Conservation (phyloP, 2,113 vertebrate species). For the Turdus rufiventris region DNA sequence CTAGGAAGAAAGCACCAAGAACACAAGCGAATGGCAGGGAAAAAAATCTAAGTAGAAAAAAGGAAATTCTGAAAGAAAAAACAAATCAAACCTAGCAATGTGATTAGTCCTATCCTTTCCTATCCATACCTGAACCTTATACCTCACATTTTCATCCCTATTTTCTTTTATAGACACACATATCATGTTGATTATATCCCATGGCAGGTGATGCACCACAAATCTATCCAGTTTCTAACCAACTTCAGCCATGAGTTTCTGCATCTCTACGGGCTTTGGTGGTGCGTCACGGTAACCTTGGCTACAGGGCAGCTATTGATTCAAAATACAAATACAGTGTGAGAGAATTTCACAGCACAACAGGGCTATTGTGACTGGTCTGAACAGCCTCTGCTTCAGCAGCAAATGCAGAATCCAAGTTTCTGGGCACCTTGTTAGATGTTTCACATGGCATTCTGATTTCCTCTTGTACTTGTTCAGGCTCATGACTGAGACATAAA, state of each 20-base stretch:
- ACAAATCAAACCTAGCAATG: not conserved
- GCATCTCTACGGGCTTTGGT: not conserved
- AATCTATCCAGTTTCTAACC: not conserved
- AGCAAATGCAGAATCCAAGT: not conserved
- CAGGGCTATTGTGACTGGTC: not conserved
- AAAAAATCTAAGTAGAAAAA: not conserved
- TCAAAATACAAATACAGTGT: conserved; percentile 23
- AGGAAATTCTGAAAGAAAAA: not conserved
- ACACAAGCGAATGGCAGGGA: not conserved
- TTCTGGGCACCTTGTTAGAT: not conserved
- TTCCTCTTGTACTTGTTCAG: not conserved
- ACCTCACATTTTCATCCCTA: not conserved
- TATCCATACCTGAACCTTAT: not conserved
- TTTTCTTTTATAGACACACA: not conserved
- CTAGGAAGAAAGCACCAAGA: not conserved
- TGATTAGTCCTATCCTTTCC: not conserved
- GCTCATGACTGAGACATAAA: not conserved
- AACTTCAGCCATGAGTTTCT: not conserved
- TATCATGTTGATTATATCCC: not conserved
- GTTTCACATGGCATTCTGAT: not conserved
- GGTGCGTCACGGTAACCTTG: conserved; percentile 38
- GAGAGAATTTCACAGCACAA: conserved; percentile 34
- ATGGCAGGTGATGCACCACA: not conserved
- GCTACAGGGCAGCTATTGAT: conserved; percentile 48
- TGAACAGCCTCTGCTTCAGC: not conserved